These are phyloP conservation scores for Vanacampus margaritifer DNA, from an alignment of 2,113 vertebrate genomes.

Conservation along the genomic window DNA sequence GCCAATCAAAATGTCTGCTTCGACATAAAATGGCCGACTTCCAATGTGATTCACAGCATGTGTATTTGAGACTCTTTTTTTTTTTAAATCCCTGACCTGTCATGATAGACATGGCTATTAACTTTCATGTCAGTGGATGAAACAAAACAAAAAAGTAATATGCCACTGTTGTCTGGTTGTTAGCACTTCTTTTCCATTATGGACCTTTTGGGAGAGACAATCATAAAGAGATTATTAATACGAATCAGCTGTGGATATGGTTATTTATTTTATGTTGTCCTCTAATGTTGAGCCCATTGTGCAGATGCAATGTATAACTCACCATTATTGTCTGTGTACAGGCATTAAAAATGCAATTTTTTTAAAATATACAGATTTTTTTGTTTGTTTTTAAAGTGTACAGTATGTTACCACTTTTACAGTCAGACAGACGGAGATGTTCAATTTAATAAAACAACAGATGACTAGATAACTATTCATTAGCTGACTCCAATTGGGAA, in stretches of 20 bases:
- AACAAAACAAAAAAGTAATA: neutral
- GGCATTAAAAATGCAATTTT: neutral
- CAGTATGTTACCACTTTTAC: constrained; percentile 4
- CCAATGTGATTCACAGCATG: neutral
- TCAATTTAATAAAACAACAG: neutral
- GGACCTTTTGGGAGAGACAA: neutral
- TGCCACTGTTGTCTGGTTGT: neutral
- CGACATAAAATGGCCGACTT: neutral
- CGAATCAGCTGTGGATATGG: neutral
- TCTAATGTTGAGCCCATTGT: constrained; percentile 1
- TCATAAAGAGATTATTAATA: constrained; percentile 16
- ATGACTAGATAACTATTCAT: neutral
- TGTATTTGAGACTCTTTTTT: neutral
- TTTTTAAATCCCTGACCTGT: neutral
- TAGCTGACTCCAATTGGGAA: neutral
- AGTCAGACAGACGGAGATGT: constrained; percentile 6
- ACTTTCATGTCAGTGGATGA: neutral
- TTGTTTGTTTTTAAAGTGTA: constrained; percentile 8
- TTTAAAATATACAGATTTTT: neutral
- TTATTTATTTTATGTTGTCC: constrained; percentile 3
- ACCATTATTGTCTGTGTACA: neutral
- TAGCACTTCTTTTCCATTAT: neutral
- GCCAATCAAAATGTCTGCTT: neutral
- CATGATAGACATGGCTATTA: neutral
- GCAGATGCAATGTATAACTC: neutral